Percentiles rank a stretch among this genome's conserved stretches.
Conservation (phyloP, 2,888 invertebrate genomes). For the Callosobruchus maculatus region DNA sequence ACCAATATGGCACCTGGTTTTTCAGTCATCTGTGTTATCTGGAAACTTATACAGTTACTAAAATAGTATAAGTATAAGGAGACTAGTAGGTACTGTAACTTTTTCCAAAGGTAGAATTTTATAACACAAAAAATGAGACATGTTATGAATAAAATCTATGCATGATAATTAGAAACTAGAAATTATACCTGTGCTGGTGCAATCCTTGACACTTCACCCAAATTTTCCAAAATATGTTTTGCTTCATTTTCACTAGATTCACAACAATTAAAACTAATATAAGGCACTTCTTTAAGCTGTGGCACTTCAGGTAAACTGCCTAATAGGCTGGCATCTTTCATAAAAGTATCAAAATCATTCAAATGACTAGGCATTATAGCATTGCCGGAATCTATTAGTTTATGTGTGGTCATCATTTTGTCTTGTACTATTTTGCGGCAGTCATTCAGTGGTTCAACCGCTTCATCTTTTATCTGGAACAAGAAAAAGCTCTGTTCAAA, state of each 20-base stretch:
- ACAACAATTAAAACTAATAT: constrained; percentile 51
- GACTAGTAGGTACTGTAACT: too few species aligned
- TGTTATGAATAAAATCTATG: neutral
- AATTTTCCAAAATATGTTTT: constrained; percentile 29
- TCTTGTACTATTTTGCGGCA: constrained; percentile 45
- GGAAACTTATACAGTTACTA: constrained; percentile 30
- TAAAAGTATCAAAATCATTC: constrained; percentile 29
- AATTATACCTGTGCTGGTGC: constrained; percentile 42
- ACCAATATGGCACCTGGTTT: constrained; percentile 55
- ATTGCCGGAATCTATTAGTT: constrained; percentile 40
- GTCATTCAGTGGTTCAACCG: constrained; percentile 45
- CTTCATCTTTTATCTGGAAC: constrained; percentile 39
- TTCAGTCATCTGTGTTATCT: constrained; percentile 51
- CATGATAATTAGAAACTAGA: too few species aligned
- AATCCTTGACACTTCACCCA: constrained; percentile 38
- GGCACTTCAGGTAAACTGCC: constrained; percentile 57
- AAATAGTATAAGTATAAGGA: neutral
- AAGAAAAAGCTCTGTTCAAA: neutral
- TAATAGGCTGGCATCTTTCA: constrained; percentile 33
- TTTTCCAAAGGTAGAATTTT: too few species aligned
- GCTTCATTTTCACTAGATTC: constrained; percentile 35
- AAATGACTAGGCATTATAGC: constrained; percentile 24
- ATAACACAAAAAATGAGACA: too few species aligned
- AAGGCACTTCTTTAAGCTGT: constrained; percentile 54
- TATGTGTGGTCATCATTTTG: constrained; percentile 42